Base-by-base conservation (phyloP, 2,888 invertebrate species). In the Drosophila falleni region DNA sequence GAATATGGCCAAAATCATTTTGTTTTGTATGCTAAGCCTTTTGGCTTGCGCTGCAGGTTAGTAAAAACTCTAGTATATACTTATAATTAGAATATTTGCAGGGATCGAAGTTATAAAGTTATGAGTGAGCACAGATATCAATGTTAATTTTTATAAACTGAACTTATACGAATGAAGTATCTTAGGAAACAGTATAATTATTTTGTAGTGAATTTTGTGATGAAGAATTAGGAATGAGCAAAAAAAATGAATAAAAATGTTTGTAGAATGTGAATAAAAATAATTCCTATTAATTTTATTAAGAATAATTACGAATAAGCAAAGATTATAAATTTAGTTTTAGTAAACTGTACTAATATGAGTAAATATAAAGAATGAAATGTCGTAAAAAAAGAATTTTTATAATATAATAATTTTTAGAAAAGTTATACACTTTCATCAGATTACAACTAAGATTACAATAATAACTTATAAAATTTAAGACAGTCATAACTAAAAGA, bases 41-140 rank as follows among this genome's bases (percentile, higher is more conserved):
- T 74, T 91, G 81, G 91, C 90, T 66, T 90, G 87, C 75, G 81
- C 88, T 80, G 80, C 90, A 90, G 91, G 91, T 91, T 87, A 81
- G 89, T 90, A 87, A 37, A n/a, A 37, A 8, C n/a, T 37, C n/a
- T 6, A 26, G 5, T 6, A 19, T 16, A 16, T 15, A 9, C 9
- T 1, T 39, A 9, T 2, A 39, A 3, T 9, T n/a, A 15, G 6
- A 6, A 9, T 39, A 15, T 16, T 16, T 15, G 8, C 19, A 11
- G 11, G 4, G 42, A 42, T 5, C 11, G 5, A 39, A 42, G 19
- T 19, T 19, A 19, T 19, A 2, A 5, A 42, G 16, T 11, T 11
- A 11, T 16, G 11, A 42, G 19, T 10, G 1, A 16, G 1, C 10
- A 16, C 10, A 39, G 1, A 41, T n/a, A 37, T 11, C 6, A 6